Base-by-base conservation (phyloP, 1,140 invertebrate genomes). In the Diprion similis region DNA sequence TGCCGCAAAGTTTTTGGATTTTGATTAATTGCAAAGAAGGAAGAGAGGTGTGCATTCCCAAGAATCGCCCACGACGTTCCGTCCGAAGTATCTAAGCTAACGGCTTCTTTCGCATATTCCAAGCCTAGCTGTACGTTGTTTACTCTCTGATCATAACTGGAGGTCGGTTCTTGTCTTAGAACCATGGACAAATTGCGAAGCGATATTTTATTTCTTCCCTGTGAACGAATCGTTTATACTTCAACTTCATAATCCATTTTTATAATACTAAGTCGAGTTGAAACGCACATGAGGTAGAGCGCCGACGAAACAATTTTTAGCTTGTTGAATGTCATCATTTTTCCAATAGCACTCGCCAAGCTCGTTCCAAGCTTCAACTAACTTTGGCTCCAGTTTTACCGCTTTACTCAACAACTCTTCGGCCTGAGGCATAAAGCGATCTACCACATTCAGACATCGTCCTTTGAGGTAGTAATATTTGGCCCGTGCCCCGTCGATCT, bases 301-400 rank as follows among this genome's bases (percentile, higher is more conserved):
- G 77, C 93, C 93, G 79, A 92, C 90, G 88, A 97, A 97, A 86
- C 96, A 97, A 81, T 94, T 95, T 81, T 93, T 94, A 1, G 96
- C 95, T 78, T 94, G 92, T 78, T 91, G 89, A 37, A 96, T 88
- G 82, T 96, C 94, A 80, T 93, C 91, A 84, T 95, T 95, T 84
- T 97, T 97, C 93, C 95, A 97, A 85, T 95, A 96, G 84, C 94
- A 95, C 85, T 96, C 95, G 8, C 96, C 96, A 10, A 98, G 88
- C 83, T 96, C 93, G 83, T 97, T 97, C 96, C 96, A 97, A 8
- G 95, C 95, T 73, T 95, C 93, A 1, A 94, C 90, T 71, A 94
- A 87, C 77, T 93, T 94, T 13, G 95, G 95, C 83, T 96, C 93
- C 17, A 97, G 87, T 88, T 97, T 97, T 1, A 97, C 93, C 67